Percentiles rank a stretch among this genome's conserved stretches.
Evolutionary conservation across 1,140 invertebrate species (phyloP).

Genomic region (Octopus sinensis): DNA sequence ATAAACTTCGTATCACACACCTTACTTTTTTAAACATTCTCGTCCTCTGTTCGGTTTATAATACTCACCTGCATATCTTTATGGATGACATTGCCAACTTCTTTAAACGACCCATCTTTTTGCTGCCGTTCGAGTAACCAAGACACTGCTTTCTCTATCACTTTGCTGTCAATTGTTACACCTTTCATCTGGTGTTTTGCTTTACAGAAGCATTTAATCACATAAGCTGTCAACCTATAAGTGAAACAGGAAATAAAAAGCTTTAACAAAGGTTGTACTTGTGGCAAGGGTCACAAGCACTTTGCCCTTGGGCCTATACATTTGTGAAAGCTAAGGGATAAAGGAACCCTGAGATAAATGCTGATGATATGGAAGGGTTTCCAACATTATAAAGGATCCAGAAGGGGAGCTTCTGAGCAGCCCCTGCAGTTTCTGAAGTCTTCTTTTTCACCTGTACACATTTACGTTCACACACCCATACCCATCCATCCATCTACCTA

Average conservation of each 20-base stretch:
- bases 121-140: constrained; percentile 77
- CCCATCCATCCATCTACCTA: too few relatives aligned
- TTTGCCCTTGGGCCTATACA: too few relatives aligned
- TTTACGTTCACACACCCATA: too few relatives aligned
- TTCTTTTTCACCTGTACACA: too few relatives aligned
- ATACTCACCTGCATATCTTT: constrained; percentile 40
- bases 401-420: too few relatives aligned
- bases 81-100: constrained; percentile 45
- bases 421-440: too few relatives aligned
- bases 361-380: not conserved
- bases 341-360: not conserved
- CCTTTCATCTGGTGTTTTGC: constrained; percentile 61
- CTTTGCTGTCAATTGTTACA: constrained; percentile 69
- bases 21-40: not conserved
- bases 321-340: not conserved
- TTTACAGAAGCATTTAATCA: constrained; percentile 77
- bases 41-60: not conserved
- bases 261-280: not conserved
- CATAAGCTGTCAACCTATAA: constrained; percentile 80
- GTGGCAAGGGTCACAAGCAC: not conserved
- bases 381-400: not conserved
- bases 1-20: not conserved
- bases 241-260: not conserved
- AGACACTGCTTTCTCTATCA: constrained; percentile 70
- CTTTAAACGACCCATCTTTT: constrained; percentile 74